Base-by-base conservation (phyloP, 2,797 vertebrate genomes). In the Orientallactaga sibirica region DNA sequence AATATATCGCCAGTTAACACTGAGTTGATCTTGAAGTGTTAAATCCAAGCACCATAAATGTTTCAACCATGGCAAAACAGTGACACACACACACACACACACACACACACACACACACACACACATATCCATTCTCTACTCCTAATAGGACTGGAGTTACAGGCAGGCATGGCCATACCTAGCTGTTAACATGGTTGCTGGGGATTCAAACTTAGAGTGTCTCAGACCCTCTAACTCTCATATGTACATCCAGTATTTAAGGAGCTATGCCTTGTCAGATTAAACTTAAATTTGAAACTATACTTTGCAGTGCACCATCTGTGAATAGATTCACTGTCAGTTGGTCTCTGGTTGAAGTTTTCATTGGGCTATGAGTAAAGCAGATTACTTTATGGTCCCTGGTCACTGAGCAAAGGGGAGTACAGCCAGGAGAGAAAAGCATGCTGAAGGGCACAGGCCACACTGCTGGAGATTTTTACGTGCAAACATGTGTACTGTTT, bases 21-120 rank as follows among this genome's bases (percentile, higher is more conserved):
- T 82, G 25, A 89, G 24, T 70, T 89, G 90, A 85, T 70, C 52
- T 70, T 88, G 33, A 87, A 95, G 80, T 94, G 94, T 96, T 77
- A 92, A 93, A 92, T 86, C 15, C 68, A 52, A 61, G 37, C 83
- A n/a, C 62, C 25, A 68, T 43, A 93, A 87, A 71, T 66, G 43
- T 41, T 94, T 86, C 78, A 87, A 71, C 70, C 15, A 64, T 58
- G 15, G 7, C 18, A 83, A 92, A 92, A 58, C 48, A 92, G 43
- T 58, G 22, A 62, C 77, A 10, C 48, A 8, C 48, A 8, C 48
- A 8, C 48, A 8, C 80, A 86, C 76, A 12, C 66, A 18, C 43
- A 70, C 41, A 70, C 19, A 41, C 74, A 7, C 27, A 27, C 27
- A 27, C 66, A 67, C 27, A 10, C 24, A 27, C 7, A 67, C 27